Evolutionary conservation across 2,113 vertebrate genomes (phyloP).

Genomic region (Pomatostomus ruficeps): DNA sequence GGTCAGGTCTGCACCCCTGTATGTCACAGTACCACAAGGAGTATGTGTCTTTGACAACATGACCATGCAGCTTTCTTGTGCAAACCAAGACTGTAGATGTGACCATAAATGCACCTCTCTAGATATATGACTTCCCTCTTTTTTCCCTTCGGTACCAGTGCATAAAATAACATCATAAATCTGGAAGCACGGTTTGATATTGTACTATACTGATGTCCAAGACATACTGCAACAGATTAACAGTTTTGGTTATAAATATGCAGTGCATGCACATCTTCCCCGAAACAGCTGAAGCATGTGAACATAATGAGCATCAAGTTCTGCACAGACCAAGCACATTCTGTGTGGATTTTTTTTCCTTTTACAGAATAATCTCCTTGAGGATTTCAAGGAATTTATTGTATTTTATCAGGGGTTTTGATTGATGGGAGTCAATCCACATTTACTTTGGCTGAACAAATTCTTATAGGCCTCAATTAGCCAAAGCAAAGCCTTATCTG

Average conservation of each 20-base stretch:
- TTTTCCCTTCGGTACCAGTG: neutral
- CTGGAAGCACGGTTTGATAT: neutral
- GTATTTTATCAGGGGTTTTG: neutral
- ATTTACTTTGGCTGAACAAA: neutral
- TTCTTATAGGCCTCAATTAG: neutral
- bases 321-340: neutral
- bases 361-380: neutral
- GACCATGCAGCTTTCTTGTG: neutral
- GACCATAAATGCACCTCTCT: neutral
- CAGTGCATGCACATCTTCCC: neutral
- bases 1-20: neutral
- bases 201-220: neutral
- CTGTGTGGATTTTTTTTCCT: neutral
- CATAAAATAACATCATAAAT: neutral
- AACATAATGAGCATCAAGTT: neutral
- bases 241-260: neutral
- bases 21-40: neutral
- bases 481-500: neutral
- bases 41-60: neutral
- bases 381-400: neutral
- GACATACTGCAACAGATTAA: neutral
- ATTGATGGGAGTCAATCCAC: neutral
- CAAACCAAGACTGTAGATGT: neutral
- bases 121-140: neutral
- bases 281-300: neutral